Conservation (phyloP, 2,113 vertebrate genomes). For the Tupaia chinensis region DNA sequence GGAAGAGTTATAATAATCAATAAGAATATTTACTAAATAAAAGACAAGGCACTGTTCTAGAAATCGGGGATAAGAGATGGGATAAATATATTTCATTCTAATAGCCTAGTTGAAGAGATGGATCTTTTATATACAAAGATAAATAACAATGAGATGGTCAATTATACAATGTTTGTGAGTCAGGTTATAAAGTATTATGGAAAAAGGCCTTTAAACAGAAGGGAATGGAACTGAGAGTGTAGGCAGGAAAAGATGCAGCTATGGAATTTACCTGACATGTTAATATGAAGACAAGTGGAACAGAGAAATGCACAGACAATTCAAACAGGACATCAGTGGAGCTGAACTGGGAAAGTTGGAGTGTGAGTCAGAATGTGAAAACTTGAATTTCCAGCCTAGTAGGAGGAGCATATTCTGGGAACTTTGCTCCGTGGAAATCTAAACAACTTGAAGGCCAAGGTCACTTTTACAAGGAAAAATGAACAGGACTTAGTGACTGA, state of each 20-base stretch:
- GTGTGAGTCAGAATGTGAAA: neutral
- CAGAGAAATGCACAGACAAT: neutral
- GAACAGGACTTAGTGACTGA: neutral
- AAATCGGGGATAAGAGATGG: neutral
- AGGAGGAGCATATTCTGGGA: neutral
- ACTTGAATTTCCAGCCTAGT: neutral
- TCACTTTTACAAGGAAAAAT: neutral
- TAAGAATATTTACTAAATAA: slow-evolving; percentile 50
- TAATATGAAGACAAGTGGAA: neutral
- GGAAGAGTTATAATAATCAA: slow-evolving; percentile 55
- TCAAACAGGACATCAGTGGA: fast-evolving
- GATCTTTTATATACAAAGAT: neutral
- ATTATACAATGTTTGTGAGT: neutral
- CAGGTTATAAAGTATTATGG: neutral
- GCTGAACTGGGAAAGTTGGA: neutral
- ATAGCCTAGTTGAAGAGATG: neutral
- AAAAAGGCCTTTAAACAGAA: slow-evolving; percentile 39
- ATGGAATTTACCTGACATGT: neutral
- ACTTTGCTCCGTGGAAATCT: neutral
- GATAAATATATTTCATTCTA: neutral
- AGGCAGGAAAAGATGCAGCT: neutral
- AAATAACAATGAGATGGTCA: neutral
- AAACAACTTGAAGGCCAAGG: neutral
- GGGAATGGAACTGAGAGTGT: neutral
- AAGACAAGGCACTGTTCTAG: slow-evolving; percentile 1